Base-by-base conservation (phyloP, 1,140 invertebrate genomes). In the Brachionus angularis region DNA sequence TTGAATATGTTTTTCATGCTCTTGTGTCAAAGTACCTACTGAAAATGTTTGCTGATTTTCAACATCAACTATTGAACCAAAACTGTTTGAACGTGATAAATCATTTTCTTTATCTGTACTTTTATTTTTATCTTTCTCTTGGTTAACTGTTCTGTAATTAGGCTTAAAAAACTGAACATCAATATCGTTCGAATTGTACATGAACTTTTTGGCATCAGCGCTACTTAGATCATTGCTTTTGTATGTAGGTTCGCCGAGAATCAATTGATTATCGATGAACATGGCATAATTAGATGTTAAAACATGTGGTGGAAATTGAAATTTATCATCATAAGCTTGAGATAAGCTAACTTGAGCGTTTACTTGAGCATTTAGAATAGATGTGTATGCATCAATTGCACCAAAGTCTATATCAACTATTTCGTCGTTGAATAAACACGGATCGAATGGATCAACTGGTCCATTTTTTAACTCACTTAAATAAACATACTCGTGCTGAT, bases 11-110 rank as follows among this genome's bases (percentile, higher is more conserved):
- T 29, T 29, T 1, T 58, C 53, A 5, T 58, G 33, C 16, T 67
- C 29, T 33, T 64, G 61, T 31, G 29, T 49, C 27, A 36, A 34
- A 14, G 33, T 42, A 12, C 62, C 7, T 25, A 36, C 21, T 3
- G 62, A 67, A 67, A 29, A 67, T 18, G 29, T 42, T 14, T 29
- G 18, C 29, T 67, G 62, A 12, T 39, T 47, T n/a, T 67, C 21
- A 29, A 67, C 47, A 36, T 67, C 62, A 67, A 67, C 18, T 5
- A 67, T 67, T n/a, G 62, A 67, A 2, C 18, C 62, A 67, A 67
- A 67, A 33, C 62, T 67, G 18, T 46, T 27, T n/a, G 62, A 47
- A 10, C 23, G 29, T 23, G 62, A 67, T 31, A 47, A 47, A 27
- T 58, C 14, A 8, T 34, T 34, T 7, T 58, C 10, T 21, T 58